Evolutionary conservation across 2,797 vertebrate genomes (phyloP).

Genomic region (Malurus leucopterus): DNA sequence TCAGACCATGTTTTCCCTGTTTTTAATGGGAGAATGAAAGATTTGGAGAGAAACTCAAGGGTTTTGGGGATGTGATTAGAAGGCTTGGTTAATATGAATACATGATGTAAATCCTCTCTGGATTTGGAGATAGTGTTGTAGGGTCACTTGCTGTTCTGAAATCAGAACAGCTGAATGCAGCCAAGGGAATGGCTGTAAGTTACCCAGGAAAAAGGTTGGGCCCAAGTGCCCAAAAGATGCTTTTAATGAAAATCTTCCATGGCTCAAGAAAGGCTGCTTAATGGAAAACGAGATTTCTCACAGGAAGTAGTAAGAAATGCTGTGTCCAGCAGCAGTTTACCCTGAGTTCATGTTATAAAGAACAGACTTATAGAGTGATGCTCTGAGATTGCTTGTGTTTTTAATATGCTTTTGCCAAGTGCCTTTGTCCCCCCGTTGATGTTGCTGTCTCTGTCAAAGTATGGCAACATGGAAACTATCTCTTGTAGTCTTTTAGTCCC

Average conservation of each 20-base stretch:
- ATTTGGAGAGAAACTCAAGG: neutral
- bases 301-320: neutral
- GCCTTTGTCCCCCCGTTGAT: fast-evolving
- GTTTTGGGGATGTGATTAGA: neutral
- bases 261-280: neutral
- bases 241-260: neutral
- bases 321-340: neutral
- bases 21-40: neutral
- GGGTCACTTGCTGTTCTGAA: neutral
- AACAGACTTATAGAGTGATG: neutral
- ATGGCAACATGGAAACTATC: neutral
- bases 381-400: neutral
- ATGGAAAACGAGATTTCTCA: neutral
- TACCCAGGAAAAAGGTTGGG: neutral
- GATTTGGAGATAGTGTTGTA: neutral
- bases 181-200: neutral
- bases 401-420: neutral
- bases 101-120: neutral
- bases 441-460: neutral
- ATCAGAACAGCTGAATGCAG: neutral
- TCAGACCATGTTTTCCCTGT: neutral
- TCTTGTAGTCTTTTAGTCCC: neutral
- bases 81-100: neutral
- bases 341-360: neutral
- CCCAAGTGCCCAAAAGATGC: neutral